A percentile compares a stretch with the other conserved stretches of the same genome.
Evolutionary conservation across 2,113 vertebrate genomes (phyloP).

Genomic region (Carassius gibelio): DNA sequence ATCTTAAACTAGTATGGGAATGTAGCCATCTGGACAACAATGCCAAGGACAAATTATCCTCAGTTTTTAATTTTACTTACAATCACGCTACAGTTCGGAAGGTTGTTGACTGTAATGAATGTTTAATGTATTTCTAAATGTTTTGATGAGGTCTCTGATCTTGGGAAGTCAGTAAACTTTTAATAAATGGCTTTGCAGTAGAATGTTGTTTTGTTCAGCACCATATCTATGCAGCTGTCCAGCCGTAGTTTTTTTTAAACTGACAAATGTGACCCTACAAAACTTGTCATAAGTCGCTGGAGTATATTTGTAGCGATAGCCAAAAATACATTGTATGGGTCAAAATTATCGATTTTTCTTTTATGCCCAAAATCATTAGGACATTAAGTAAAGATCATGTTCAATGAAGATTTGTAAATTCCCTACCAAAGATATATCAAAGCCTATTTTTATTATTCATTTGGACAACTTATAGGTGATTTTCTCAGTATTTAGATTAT

Average conservation of each 20-base stretch:
- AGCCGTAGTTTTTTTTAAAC: neutral
- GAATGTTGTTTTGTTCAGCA: neutral
- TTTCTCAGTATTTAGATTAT: too few relatives aligned
- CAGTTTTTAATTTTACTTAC: neutral
- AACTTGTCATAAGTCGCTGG: too few relatives aligned
- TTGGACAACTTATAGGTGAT: too few relatives aligned
- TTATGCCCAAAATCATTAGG: too few relatives aligned
- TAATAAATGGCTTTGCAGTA: neutral
- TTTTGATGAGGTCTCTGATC: neutral
- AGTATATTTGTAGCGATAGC: too few relatives aligned
- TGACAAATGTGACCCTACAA: neutral
- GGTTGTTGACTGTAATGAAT: neutral
- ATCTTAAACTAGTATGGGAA: neutral
- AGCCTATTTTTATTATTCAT: too few relatives aligned
- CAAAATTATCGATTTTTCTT: too few relatives aligned
- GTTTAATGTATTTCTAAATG: slow-evolving; percentile 9
- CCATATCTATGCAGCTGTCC: neutral
- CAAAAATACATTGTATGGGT: too few relatives aligned
- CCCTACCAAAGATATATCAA: too few relatives aligned
- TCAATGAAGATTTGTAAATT: too few relatives aligned
- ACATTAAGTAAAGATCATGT: too few relatives aligned
- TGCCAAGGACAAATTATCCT: neutral
- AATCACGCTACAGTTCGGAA: neutral
- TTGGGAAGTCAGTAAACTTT: neutral
- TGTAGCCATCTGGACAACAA: neutral